Conservation (phyloP, 2,113 vertebrate genomes). For the Serilophus lunatus region DNA sequence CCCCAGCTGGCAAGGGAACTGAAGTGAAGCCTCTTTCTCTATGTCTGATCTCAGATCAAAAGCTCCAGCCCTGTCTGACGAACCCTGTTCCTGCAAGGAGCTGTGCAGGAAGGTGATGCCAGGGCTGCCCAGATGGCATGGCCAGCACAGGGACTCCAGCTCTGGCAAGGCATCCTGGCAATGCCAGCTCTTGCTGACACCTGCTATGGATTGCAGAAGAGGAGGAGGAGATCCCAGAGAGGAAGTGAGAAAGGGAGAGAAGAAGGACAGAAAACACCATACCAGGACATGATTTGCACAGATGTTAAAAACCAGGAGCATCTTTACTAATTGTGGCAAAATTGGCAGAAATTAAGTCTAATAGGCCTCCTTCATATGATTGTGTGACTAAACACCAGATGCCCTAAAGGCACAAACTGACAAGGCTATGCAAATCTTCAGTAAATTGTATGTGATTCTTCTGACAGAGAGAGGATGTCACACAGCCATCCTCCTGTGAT, state of each 20-base stretch:
- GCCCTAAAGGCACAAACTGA: constrained; percentile 47
- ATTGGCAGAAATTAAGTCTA: constrained; percentile 39
- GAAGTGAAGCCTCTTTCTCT: background rate
- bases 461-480: background rate
- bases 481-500: background rate
- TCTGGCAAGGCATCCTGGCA: rapidly evolving
- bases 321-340: constrained; percentile 2
- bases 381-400: constrained; percentile 53
- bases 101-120: rapidly evolving
- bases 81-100: background rate
- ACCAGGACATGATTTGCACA: background rate
- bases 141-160: rapidly evolving
- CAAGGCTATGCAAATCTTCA: constrained; percentile 26
- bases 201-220: rapidly evolving
- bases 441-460: background rate
- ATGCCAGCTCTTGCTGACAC: background rate
- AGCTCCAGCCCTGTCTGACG: background rate
- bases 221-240: background rate
- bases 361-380: background rate
- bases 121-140: background rate
- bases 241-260: background rate
- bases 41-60: constrained; percentile 31
- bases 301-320: constrained; percentile 1
- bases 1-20: background rate
- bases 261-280: background rate